Conservation (phyloP, 2,888 invertebrate species). For the Folsomia candida region DNA sequence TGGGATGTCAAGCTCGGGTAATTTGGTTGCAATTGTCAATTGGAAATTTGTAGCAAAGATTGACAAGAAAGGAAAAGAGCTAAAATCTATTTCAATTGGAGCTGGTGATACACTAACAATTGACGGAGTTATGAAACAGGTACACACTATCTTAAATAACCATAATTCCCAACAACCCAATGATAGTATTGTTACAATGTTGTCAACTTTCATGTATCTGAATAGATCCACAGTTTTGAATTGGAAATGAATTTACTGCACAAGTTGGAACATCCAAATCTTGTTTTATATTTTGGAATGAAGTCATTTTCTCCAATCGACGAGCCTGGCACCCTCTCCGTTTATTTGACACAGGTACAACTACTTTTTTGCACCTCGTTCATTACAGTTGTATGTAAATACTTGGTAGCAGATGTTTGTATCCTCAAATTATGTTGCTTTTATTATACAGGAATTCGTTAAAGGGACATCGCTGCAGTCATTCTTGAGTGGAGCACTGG, state of each 20-base stretch:
- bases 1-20: conserved; percentile 70
- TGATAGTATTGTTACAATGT: background rate
- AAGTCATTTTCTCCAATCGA: conserved; percentile 61
- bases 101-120: conserved; percentile 27
- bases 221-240: conserved; percentile 68
- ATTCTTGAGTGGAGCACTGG: conserved; percentile 57
- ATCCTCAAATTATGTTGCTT: conserved; percentile 18
- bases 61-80: conserved; percentile 37
- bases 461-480: conserved; percentile 57
- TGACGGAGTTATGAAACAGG: conserved; percentile 40
- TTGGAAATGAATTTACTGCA: conserved; percentile 73
- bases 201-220: conserved; percentile 21
- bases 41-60: conserved; percentile 60
- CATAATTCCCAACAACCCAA: too few relatives aligned
- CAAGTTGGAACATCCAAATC: conserved; percentile 67
- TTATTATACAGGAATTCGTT: conserved; percentile 56
- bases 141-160: conserved; percentile 1
- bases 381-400: too few relatives aligned
- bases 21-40: conserved; percentile 70
- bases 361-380: too few relatives aligned
- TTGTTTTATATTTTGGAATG: conserved; percentile 74
- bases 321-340: conserved; percentile 65
- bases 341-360: conserved; percentile 63
- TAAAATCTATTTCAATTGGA: conserved; percentile 15
- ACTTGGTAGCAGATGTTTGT: too few relatives aligned